Percentiles rank a stretch among this genome's conserved stretches.
phyloP scores from a whole-genome alignment of 2,888 invertebrate genomes.

The Microchrysa polita region DNA sequence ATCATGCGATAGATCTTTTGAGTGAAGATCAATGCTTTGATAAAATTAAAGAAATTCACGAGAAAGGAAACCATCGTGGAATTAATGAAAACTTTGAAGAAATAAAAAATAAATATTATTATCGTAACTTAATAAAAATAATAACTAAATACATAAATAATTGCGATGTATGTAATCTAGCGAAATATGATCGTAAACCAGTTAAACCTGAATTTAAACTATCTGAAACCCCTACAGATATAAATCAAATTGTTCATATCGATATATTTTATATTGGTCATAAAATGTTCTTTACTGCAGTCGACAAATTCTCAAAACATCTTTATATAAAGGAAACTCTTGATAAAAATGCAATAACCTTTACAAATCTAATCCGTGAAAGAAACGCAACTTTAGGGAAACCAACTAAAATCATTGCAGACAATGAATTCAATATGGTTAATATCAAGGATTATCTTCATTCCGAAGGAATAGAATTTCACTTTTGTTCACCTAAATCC shows the following conservation, averaged over 20 bases:
- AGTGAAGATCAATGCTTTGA: not conserved
- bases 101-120: slow-evolving; percentile 17
- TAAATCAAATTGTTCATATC: slow-evolving; percentile 8
- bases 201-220: slow-evolving; percentile 15
- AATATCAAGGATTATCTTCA: not conserved
- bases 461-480: not conserved
- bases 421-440: no score
- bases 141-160: slow-evolving; percentile 20
- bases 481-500: not conserved
- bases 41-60: slow-evolving; percentile 14
- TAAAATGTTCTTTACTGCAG: slow-evolving; percentile 10
- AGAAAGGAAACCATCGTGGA: slow-evolving; percentile 13
- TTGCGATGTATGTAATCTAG: slow-evolving; percentile 16
- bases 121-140: slow-evolving; percentile 1
- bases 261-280: not conserved
- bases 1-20: not conserved
- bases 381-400: slow-evolving; percentile 16
- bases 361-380: slow-evolving; percentile 7
- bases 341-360: no score
- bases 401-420: not conserved
- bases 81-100: slow-evolving; percentile 13
- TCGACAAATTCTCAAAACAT: no score
- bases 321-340: not conserved
- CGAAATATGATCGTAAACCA: slow-evolving; percentile 11
- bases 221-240: slow-evolving; percentile 3